Base-by-base conservation (phyloP, 2,113 vertebrate species). In the Condylura cristata region DNA sequence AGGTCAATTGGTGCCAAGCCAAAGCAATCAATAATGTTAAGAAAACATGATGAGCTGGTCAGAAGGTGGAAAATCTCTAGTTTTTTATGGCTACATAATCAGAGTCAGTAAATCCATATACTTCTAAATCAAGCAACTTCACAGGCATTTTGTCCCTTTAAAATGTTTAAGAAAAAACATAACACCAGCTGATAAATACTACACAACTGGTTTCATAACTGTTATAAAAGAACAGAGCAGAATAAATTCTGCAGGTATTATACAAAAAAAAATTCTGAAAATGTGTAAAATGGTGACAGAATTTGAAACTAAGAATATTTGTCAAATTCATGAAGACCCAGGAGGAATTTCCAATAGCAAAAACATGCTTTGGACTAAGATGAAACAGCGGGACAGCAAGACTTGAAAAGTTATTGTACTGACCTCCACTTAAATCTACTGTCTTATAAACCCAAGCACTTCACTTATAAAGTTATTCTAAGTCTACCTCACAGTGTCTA, bases 211-310 rank as follows among this genome's bases (percentile, higher is more conserved):
- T 92, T 94, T 90, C 41, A 68, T 83, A 86, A 41, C 28, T 41
- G 6, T 63, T 63, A 63, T 34, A 51, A 90, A 83, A 46, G 30
- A 26, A n/a, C 16, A 53, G 66, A 60, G 17, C 41, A 5, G 91
- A 83, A 89, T 80, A 34, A 26, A 70, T 86, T 88, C 78, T 71
- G 4, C n/a, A 91, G 53, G 6, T 71, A 28, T 66, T 81, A 53
- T 74, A 85, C 4, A 94, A 56, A 81, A 26, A 97, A 92, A 26
- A 84, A 89, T 89, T 91, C 46, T 92, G 18, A 82, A 88, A 94
- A 39, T 24, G 75, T 87, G 14, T 75, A 74, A 83, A 93, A 14
- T 16, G 3, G 1, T 84, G 48, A 92, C 28, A 86, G 51, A 92
- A 84, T 86, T 75, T 84, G 24, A 91, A 95, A 89, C 22, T 56